Base-by-base conservation (phyloP, 2,888 invertebrate species). In the Agrilus biguttatus region DNA sequence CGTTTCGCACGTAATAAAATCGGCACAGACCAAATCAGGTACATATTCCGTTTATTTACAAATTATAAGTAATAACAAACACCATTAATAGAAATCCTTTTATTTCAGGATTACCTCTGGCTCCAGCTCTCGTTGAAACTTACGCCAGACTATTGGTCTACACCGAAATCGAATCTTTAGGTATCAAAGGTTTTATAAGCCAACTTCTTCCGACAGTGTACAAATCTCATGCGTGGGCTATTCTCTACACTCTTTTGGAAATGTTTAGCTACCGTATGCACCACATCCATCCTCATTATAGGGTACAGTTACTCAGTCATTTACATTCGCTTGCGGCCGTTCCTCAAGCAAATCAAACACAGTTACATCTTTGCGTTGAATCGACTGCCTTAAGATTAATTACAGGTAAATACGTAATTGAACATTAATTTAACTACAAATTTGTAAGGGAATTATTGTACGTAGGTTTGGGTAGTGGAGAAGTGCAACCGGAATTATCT, bases 261-360 rank as follows among this genome's bases (percentile, higher is more conserved):
- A 95, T 96, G 93, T 93, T 95, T 63, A 91, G 90, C 47, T 93
- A 93, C 62, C 75, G 96, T 37, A 81, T 96, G 66, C 93, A 95
- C 63, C 95, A 96, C 64, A 92, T 95, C 51, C 93, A 92, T 57
- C 91, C 93, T 0, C 92, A 93, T 67, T 96, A 95, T 65, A 73
- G 93, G 41, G 88, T 95, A 8, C 93, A 95, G 55, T 70, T 96
- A 38, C 69, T 96, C 7, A 88, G 90, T 3, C 87, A 93, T 65
- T 77, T 95, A 46, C 92, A 95, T 65, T 88, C 88, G 21, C 71
- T 95, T 42, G 86, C 92, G 3, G 84, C 88, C 1, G 88, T 90
- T 23, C 88, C 91, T 3, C 92, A 92, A 65, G 90, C 92, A 2
- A 93, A 93, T 67, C 92, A 93, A 64, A 91, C 90, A 41, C 96